Evolutionary conservation across 37 sponge, comb jelly and placozoan species (phyloP).

Genomic region (Haliclona indistincta): DNA sequence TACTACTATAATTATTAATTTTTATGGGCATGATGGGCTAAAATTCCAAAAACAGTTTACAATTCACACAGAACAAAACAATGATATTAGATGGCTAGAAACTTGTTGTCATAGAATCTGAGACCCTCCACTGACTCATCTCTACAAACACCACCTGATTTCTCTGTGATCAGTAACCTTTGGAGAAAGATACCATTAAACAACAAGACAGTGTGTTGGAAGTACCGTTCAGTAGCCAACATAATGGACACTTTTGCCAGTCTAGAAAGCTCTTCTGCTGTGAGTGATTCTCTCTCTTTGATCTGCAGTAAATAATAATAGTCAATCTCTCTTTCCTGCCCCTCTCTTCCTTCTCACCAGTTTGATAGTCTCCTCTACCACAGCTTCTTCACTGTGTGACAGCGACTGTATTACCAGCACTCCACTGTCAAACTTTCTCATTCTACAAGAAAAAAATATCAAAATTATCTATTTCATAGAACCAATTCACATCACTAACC

Average conservation of each 20-base stretch:
- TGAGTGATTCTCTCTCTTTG: constrained; percentile 49
- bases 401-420: constrained; percentile 85
- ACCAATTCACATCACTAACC: constrained; percentile 46
- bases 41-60: background rate
- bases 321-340: background rate
- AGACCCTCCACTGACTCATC: constrained; percentile 97
- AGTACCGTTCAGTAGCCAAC: constrained; percentile 86
- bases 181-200: background rate
- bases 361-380: constrained; percentile 49
- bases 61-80: background rate
- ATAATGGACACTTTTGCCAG: constrained; percentile 62
- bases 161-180: constrained; percentile 82
- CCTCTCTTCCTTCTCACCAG: constrained; percentile 21
- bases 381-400: constrained; percentile 68
- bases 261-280: constrained; percentile 78
- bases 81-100: constrained; percentile 37
- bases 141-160: constrained; percentile 78
- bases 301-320: constrained; percentile 27
- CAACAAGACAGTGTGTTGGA: background rate
- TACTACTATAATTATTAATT: too few species aligned
- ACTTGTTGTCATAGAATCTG: constrained; percentile 87
- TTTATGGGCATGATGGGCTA: background rate
- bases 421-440: constrained; percentile 87
- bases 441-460: constrained; percentile 22
- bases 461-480: background rate